phyloP scores from a whole-genome alignment of 2,113 vertebrate species.

The Cnemophilus loriae region DNA sequence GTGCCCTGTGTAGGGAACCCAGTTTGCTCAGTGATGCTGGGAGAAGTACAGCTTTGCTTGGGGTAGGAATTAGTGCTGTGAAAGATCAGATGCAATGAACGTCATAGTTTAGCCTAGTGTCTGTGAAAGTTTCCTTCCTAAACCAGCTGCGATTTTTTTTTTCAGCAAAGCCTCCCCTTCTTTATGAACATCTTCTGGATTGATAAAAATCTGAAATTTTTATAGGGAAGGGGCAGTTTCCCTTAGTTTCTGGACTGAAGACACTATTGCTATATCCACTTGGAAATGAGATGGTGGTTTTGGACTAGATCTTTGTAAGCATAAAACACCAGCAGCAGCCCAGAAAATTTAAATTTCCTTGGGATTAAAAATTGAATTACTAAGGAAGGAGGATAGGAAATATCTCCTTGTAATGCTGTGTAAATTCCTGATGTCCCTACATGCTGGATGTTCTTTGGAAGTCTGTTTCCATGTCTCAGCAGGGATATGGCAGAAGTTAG shows the following conservation, averaged over 20 bases:
- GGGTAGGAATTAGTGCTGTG: neutral
- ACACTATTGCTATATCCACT: neutral
- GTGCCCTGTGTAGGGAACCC: accelerated
- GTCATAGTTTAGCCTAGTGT: neutral
- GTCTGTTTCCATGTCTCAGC: neutral
- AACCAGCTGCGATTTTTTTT: neutral
- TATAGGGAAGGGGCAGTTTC: neutral
- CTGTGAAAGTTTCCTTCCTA: neutral
- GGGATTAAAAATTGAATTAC: neutral
- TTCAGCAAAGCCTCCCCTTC: neutral
- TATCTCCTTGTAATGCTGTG: neutral
- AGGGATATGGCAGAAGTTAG: neutral
- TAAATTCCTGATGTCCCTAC: neutral
- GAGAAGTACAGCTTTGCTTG: neutral
- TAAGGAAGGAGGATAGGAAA: neutral
- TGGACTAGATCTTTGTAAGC: neutral
- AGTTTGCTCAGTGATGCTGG: accelerated
- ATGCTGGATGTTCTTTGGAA: neutral
- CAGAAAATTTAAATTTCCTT: neutral
- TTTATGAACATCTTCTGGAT: neutral
- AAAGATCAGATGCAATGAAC: neutral
- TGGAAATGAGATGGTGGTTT: neutral
- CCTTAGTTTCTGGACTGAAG: neutral
- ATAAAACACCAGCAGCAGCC: neutral
- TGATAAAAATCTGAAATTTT: neutral